A percentile compares a stretch with the other conserved stretches of the same genome.
Conservation (phyloP, 2,113 vertebrate species). For the Pseudorasbora parva region DNA sequence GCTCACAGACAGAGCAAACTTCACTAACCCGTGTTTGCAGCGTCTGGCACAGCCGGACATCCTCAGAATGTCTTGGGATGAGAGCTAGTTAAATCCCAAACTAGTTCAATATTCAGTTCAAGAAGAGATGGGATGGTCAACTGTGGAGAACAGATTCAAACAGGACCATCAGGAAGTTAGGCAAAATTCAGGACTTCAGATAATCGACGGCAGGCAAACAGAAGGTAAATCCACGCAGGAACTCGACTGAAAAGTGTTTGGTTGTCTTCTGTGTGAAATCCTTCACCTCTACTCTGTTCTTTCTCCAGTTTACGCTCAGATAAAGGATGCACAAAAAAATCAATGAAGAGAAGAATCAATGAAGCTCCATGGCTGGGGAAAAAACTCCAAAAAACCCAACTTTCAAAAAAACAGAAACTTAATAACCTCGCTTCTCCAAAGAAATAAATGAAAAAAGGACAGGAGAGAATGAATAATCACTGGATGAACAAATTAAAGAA, state of each 20-base stretch:
- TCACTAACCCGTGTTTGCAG: slow-evolving; percentile 87
- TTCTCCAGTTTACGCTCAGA: not conserved
- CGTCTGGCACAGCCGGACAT: slow-evolving; percentile 88
- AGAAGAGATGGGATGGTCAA: not conserved
- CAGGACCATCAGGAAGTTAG: not conserved
- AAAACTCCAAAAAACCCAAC: not conserved
- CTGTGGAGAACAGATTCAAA: not conserved
- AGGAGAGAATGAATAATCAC: too few relatives aligned
- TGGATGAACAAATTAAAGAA: not conserved
- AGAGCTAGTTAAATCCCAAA: slow-evolving; percentile 10
- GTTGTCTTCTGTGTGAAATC: not conserved
- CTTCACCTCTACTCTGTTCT: too few relatives aligned
- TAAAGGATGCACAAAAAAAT: not conserved
- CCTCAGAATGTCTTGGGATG: slow-evolving; percentile 58
- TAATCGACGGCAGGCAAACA: slow-evolving; percentile 9
- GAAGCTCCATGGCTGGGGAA: not conserved
- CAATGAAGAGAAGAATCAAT: not conserved
- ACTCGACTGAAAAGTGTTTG: not conserved
- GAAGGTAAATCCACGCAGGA: slow-evolving; percentile 38
- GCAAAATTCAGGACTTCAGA: not conserved
- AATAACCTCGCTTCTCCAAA: not conserved
- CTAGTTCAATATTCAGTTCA: not conserved
- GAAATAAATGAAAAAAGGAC: not conserved
- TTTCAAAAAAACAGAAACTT: not conserved
- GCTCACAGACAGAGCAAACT: slow-evolving; percentile 85